These are phyloP conservation scores for Acleris laterana DNA, from an alignment of 2,888 invertebrate genomes.

Conservation along the genomic window DNA sequence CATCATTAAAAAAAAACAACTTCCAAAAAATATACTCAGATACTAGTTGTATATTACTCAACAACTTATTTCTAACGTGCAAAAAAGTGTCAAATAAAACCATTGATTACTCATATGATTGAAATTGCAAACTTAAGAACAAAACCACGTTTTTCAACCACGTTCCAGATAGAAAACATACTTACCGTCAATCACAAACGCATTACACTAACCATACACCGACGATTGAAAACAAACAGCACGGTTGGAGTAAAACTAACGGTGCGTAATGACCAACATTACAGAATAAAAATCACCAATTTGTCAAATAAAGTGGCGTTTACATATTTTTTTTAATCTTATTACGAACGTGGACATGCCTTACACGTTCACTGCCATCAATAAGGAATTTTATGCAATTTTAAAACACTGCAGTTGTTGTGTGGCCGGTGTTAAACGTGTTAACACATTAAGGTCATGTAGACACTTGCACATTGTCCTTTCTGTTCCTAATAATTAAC, in stretches of 20 bases:
- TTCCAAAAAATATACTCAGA: too few species aligned
- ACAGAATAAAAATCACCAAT: conserved; percentile 19
- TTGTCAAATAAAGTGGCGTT: conserved; percentile 32
- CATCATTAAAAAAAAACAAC: too few species aligned
- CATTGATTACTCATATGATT: background rate
- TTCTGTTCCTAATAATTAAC: too few species aligned
- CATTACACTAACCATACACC: conserved; percentile 27
- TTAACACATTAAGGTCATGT: too few species aligned
- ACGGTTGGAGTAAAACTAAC: conserved; percentile 33
- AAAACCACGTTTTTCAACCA: background rate
- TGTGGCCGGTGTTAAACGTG: too few species aligned
- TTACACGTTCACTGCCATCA: background rate
- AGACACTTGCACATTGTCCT: too few species aligned
- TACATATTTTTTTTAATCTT: conserved; percentile 15
- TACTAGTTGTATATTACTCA: too few species aligned
- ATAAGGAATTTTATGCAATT: too few species aligned
- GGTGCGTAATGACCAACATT: conserved; percentile 24
- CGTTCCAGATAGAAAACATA: conserved; percentile 18
- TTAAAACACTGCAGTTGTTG: too few species aligned
- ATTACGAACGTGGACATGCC: conserved; percentile 13
- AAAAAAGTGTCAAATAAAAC: too few species aligned
- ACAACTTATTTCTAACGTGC: too few species aligned
- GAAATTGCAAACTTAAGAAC: background rate
- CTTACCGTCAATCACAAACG: conserved; percentile 31
- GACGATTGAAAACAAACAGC: conserved; percentile 32